Conservation (phyloP, 2,113 vertebrate genomes). For the Otolemur garnettii region DNA sequence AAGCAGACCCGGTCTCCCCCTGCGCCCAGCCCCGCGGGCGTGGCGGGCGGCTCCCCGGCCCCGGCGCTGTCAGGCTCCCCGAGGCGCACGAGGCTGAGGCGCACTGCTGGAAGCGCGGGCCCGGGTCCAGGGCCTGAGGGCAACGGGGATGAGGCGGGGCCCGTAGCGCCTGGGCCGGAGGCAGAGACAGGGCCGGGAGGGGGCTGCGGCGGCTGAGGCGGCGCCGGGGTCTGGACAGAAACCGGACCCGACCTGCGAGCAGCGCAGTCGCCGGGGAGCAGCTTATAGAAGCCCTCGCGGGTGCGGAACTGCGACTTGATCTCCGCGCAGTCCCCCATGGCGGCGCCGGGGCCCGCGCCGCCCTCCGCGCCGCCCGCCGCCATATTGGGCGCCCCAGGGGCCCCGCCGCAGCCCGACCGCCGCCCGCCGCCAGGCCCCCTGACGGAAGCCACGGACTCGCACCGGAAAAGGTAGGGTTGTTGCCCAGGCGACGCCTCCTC, state of each 20-base stretch:
- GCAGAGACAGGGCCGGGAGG: conserved; percentile 87
- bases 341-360: conserved; percentile 90
- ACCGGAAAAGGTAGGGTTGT: conserved; percentile 76
- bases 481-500: conserved; percentile 48
- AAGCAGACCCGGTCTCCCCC: conserved; percentile 95
- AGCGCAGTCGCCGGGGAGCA: conserved; percentile 92
- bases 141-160: conserved; percentile 70
- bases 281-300: conserved; percentile 95
- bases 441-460: conserved; percentile 61
- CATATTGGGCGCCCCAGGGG: conserved; percentile 82
- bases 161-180: conserved; percentile 83
- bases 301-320: conserved; percentile 96
- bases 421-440: conserved; percentile 56
- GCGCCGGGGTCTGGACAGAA: conserved; percentile 87
- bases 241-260: conserved; percentile 88
- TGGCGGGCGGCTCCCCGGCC: conserved; percentile 76
- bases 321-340: conserved; percentile 94
- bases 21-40: conserved; percentile 86
- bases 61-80: conserved; percentile 89
- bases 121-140: conserved; percentile 86
- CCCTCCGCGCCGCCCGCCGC: conserved; percentile 81
- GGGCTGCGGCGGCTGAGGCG: conserved; percentile 84
- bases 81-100: conserved; percentile 94
- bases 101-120: conserved; percentile 93
- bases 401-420: conserved; percentile 64